Base-by-base conservation (phyloP, 2,113 vertebrate genomes). In the Phalacrocorax aristotelis region DNA sequence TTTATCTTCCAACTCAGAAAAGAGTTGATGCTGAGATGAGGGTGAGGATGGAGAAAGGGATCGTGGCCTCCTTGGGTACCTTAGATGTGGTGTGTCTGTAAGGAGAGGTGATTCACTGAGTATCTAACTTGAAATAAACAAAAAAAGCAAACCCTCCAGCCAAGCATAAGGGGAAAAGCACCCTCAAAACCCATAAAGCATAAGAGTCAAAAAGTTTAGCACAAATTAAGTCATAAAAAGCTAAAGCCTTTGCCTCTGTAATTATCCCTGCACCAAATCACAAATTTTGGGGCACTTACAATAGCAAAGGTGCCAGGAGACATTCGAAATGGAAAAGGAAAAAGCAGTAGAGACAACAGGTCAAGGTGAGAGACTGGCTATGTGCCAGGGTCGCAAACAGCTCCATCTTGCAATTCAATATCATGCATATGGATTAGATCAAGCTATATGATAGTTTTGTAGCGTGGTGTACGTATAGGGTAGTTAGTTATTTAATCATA, bases 41-140 rank as follows among this genome's bases (percentile, higher is more conserved):
- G 97, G 97, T 32, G 98, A 98, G 30, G 98, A 98, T 29, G 98
- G 97, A 26, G 99, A 99, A 22, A 98, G 98, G 7, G 98, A 99
- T 52, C 97, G 97, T 19, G 98, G 97, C 71, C 97, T 97, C 71
- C 71, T 75, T 25, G 96, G 92, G 46, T 74, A 62, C 88, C 92
- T 95, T 8, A 87, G 29, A 3, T 29, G 36, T 18, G 87, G 10
- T 13, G 66, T 42, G 71, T 81, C 98, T 99, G 96, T 34, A 44
- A 58, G 80, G 40, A 94, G 75, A 58, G 36, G 32, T 1, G 4
- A 77, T 55, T 79, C 46, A 38, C 0, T 62, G 71, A 76, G 38
- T 15, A 34, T 20, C 34, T 52, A 32, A 85, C 32, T 13, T 46
- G 57, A 83, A 89, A 78, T 21, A 65, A 79, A 65, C 4, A 38